phyloP scores from a whole-genome alignment of 1,140 invertebrate species.

The Macrobrachium rosenbergii region DNA sequence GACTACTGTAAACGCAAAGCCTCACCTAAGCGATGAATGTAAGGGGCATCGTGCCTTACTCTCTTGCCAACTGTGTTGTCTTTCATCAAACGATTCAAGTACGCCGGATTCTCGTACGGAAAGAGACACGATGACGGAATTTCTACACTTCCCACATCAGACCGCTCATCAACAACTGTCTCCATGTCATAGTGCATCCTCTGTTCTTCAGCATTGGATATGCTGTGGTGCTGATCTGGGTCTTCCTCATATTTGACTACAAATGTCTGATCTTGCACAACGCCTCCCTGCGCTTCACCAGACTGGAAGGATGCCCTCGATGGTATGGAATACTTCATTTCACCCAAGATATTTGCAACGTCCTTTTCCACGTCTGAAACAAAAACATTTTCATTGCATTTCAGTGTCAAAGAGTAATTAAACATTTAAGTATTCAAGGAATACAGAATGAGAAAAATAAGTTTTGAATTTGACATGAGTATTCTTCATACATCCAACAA shows the following conservation, averaged over 20 bases:
- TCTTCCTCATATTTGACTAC: background rate
- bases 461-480: too few relatives aligned
- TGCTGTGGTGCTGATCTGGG: background rate
- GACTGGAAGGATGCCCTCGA: background rate
- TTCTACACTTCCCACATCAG: background rate
- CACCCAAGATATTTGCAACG: background rate
- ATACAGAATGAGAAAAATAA: too few relatives aligned
- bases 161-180: background rate
- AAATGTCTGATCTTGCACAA: background rate
- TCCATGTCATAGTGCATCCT: too few relatives aligned
- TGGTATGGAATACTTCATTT: background rate
- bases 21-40: slow-evolving; percentile 3
- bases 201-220: background rate
- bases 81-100: slow-evolving; percentile 15
- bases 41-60: slow-evolving; percentile 2
- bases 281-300: background rate
- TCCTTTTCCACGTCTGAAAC: background rate
- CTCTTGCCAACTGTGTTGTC: slow-evolving; percentile 8
- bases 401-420: background rate
- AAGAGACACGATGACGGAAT: background rate
- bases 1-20: too few relatives aligned
- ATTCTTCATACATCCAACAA: too few relatives aligned
- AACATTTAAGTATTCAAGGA: too few relatives aligned
- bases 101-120: background rate
- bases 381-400: background rate